phyloP scores from a whole-genome alignment of 2,888 invertebrate genomes.

The Imbricaverruca yamaguchii region DNA sequence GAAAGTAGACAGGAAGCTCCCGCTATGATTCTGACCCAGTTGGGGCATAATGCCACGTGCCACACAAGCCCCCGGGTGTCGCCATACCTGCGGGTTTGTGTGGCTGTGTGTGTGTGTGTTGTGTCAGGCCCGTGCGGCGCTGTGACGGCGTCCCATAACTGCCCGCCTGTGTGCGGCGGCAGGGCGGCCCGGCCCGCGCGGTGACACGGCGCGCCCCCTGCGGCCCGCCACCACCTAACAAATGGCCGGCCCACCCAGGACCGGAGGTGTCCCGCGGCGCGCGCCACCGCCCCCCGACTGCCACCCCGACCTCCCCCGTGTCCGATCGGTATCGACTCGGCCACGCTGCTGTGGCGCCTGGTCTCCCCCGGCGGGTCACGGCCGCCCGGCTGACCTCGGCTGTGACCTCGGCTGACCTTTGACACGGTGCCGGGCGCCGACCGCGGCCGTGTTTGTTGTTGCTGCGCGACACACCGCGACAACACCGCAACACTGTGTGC shows the following conservation, averaged over 20 bases:
- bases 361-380: not conserved
- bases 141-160: too few relatives aligned
- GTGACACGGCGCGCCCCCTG: conserved; percentile 1
- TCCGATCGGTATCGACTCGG: not conserved
- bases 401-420: not conserved
- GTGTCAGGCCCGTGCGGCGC: too few relatives aligned
- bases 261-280: not conserved
- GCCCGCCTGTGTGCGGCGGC: not conserved
- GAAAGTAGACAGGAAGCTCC: too few relatives aligned
- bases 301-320: not conserved
- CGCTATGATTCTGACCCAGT: too few relatives aligned
- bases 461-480: not conserved
- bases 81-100: too few relatives aligned
- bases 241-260: not conserved
- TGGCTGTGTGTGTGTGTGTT: too few relatives aligned
- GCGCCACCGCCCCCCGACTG: not conserved
- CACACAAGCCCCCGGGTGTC: too few relatives aligned
- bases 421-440: not conserved
- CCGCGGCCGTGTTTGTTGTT: too few relatives aligned
- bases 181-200: not conserved
- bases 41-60: too few relatives aligned
- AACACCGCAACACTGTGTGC: not conserved
- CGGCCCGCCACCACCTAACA: not conserved
- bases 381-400: not conserved
- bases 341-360: not conserved